These are phyloP conservation scores for Hyles lineata DNA, from an alignment of 2,888 invertebrate genomes.

Conservation along the genomic window DNA sequence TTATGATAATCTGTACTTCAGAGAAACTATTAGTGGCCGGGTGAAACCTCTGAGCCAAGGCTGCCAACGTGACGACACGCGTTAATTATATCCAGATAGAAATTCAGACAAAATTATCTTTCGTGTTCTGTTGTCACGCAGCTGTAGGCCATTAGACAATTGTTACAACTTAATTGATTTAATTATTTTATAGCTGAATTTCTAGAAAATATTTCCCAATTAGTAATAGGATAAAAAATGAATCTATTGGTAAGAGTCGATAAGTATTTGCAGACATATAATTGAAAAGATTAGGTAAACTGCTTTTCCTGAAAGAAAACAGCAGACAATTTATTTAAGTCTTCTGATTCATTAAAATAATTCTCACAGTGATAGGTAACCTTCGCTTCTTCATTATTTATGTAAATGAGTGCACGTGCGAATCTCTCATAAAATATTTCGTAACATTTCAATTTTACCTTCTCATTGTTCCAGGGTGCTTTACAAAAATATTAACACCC, in stretches of 20 bases:
- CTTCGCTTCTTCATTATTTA: conserved; percentile 3
- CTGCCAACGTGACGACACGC: conserved; percentile 52
- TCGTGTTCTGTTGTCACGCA: conserved; percentile 41
- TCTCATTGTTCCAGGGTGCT: background rate
- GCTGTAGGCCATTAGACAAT: conserved; percentile 30
- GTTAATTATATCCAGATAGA: conserved; percentile 51
- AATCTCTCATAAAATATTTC: background rate
- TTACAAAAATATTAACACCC: background rate
- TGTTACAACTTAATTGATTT: conserved; percentile 4
- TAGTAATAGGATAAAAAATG: background rate
- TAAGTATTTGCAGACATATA: too few species aligned
- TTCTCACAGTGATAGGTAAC: background rate
- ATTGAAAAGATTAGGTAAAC: too few species aligned
- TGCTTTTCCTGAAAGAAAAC: too few species aligned
- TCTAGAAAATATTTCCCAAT: background rate
- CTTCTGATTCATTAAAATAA: too few species aligned
- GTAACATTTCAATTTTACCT: background rate
- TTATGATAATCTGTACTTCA: conserved; percentile 7
- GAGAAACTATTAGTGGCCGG: conserved; percentile 46
- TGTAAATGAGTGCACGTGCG: background rate
- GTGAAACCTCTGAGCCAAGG: conserved; percentile 56
- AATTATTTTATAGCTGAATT: background rate
- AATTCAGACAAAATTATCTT: conserved; percentile 51
- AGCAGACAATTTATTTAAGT: too few species aligned
- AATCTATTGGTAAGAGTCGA: too few species aligned